A percentile compares a stretch with the other conserved stretches of the same genome.
Conservation (phyloP, 2,888 invertebrate species). For the Tipula lateralis region DNA sequence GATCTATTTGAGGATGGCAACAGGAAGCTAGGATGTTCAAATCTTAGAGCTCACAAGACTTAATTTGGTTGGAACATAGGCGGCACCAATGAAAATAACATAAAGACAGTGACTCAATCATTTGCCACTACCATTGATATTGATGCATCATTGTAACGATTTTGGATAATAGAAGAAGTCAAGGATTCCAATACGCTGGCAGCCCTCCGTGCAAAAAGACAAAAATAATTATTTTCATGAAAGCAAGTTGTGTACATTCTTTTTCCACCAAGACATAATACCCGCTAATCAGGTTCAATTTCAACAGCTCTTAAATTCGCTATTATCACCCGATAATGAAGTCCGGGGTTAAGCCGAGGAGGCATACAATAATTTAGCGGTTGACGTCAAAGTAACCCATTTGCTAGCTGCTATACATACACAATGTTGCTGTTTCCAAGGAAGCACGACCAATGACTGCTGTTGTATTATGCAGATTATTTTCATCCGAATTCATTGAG, state of each 20-base stretch:
- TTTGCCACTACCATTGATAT: too few species aligned
- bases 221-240: constrained; percentile 15
- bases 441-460: constrained; percentile 91
- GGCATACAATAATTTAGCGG: constrained; percentile 77
- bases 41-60: too few species aligned
- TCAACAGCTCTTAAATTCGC: constrained; percentile 77
- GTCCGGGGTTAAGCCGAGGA: constrained; percentile 88
- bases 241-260: background rate
- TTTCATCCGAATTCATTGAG: constrained; percentile 84
- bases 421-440: constrained; percentile 70
- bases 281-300: constrained; percentile 76
- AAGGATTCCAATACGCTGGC: background rate
- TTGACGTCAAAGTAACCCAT: constrained; percentile 78
- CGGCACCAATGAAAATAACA: too few species aligned
- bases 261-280: constrained; percentile 38
- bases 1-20: too few species aligned
- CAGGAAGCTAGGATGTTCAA: too few species aligned
- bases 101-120: too few species aligned
- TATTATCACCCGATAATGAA: constrained; percentile 86
- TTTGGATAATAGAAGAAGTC: too few species aligned
- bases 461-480: constrained; percentile 83
- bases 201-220: background rate
- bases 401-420: constrained; percentile 74
- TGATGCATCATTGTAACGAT: too few species aligned
- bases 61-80: too few species aligned